Percentiles rank a stretch among this genome's conserved stretches.
Conservation (phyloP, 2,113 vertebrate genomes). For the Megaleporinus macrocephalus region DNA sequence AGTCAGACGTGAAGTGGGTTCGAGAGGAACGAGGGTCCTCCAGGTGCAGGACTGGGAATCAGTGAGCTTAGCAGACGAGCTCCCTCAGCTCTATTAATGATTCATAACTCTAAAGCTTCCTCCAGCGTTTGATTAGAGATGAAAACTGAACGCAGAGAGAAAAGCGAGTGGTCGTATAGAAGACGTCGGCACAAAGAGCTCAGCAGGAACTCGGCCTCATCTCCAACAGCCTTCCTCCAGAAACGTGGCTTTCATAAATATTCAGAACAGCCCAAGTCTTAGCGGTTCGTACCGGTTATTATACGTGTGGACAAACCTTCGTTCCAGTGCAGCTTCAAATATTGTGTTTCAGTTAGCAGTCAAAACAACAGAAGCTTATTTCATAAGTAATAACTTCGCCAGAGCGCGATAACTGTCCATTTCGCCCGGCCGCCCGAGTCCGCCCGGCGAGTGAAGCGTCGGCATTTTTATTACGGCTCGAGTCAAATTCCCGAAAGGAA, state of each 20-base stretch:
- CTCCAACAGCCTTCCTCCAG: neutral
- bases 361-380: neutral
- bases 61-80: no score
- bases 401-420: neutral
- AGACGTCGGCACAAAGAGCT: no score
- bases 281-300: neutral
- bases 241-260: neutral
- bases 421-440: neutral
- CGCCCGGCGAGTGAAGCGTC: slow-evolving; percentile 9
- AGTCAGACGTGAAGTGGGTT: no score
- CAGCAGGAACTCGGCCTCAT: neutral
- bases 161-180: no score
- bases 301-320: neutral
- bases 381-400: neutral
- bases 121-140: no score
- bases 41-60: no score
- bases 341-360: neutral
- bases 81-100: no score
- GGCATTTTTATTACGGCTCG: neutral
- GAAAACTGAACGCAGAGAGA: no score
- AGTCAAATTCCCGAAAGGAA: slow-evolving; percentile 40
- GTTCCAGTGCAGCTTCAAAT: neutral
- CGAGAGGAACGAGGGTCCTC: no score
- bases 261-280: no score
- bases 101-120: no score